Evolutionary conservation across 2,797 vertebrate genomes (phyloP).

Genomic region (Coregonus sp.): DNA sequence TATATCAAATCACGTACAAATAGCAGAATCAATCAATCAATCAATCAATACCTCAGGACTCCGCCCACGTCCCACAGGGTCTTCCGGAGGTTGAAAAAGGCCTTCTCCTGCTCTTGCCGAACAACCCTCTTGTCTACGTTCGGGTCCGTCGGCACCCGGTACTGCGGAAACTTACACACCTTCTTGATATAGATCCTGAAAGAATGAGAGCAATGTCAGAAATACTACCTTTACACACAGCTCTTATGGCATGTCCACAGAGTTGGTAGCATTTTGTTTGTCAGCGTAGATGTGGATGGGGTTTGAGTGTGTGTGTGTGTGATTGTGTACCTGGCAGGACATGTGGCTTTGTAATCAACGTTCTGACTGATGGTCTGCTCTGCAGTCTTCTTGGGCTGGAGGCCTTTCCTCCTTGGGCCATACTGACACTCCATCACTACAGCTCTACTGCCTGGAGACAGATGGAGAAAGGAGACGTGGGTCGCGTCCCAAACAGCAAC

Average conservation of each 20-base stretch:
- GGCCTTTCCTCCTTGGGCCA: conserved; percentile 83
- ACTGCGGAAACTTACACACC: conserved; percentile 83
- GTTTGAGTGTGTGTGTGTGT: neutral
- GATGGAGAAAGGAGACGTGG: neutral
- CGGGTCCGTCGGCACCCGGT: conserved; percentile 81
- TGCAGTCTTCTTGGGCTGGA: conserved; percentile 76
- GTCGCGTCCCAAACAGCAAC: no score
- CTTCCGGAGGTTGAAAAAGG: conserved; percentile 84
- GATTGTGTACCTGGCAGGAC: conserved; percentile 79
- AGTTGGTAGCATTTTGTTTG: neutral
- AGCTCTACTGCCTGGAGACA: conserved; percentile 79
- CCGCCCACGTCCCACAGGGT: conserved; percentile 79
- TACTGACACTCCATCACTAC: conserved; percentile 88
- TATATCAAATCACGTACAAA: neutral
- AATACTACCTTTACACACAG: neutral
- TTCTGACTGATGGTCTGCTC: conserved; percentile 70
- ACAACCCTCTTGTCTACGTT: conserved; percentile 86
- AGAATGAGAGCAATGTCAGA: conserved; percentile 7
- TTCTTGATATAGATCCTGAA: conserved; percentile 87
- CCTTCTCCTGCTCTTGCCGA: conserved; percentile 84
- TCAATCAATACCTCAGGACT: conserved; percentile 41
- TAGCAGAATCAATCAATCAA: neutral
- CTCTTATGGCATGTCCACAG: neutral
- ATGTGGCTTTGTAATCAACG: conserved; percentile 82
- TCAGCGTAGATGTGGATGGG: neutral